phyloP scores from a whole-genome alignment of 2,113 vertebrate genomes.

The human (Homo sapiens) region GRCh38 chr4:140864501-140865000 shows the following conservation, averaged over 20 bases:
- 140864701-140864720: background rate
- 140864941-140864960: background rate
- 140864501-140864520: background rate
- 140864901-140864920: background rate
- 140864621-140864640: too few relatives aligned
- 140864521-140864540: background rate
- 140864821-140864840: background rate
- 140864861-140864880: background rate
- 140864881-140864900: background rate
- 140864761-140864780: background rate
- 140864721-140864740: background rate
- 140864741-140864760: background rate
- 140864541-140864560: background rate
- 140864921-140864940: background rate
- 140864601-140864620: background rate
- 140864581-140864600: background rate
- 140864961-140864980: background rate
- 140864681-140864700: background rate
- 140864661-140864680: background rate
- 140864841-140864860: background rate
- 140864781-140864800: slow-evolving; percentile 51
- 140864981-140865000: slow-evolving; percentile 23
- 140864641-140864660: background rate
- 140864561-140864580: background rate
- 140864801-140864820: background rate